A percentile compares a stretch with the other conserved stretches of the same genome.
These are phyloP conservation scores for Patella depressa DNA, from an alignment of 2,888 invertebrate species.

Conservation along the genomic window DNA sequence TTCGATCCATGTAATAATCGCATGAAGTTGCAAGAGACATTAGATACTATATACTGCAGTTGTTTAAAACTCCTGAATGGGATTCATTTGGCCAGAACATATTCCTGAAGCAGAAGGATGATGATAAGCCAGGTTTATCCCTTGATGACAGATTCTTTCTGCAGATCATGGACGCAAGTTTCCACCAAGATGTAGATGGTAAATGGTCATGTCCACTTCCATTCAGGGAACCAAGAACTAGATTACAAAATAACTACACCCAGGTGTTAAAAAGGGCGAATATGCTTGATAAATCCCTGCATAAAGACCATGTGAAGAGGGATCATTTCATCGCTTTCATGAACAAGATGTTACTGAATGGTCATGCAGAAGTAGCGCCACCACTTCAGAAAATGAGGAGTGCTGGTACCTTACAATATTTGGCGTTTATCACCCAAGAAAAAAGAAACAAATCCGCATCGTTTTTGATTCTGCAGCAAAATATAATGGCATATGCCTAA, in stretches of 20 bases:
- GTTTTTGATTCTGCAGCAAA: neutral
- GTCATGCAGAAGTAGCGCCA: neutral
- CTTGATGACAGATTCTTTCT: neutral
- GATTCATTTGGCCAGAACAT: neutral
- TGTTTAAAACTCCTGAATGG: neutral
- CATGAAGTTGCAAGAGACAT: neutral
- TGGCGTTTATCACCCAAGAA: neutral
- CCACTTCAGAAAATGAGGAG: neutral
- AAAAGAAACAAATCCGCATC: neutral
- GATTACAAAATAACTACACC: neutral
- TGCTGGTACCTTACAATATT: neutral
- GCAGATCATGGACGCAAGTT: neutral
- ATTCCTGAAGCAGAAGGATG: neutral
- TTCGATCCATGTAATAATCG: constrained; percentile 9
- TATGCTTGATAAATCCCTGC: neutral
- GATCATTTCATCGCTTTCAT: neutral
- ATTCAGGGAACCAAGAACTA: neutral
- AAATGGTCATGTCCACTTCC: neutral
- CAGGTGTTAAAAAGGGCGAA: neutral
- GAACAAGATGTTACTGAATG: neutral
- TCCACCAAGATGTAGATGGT: neutral
- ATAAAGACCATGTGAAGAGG: neutral
- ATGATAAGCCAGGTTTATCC: neutral
- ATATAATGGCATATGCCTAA: neutral
- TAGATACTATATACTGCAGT: neutral